These are phyloP conservation scores for Zoanthus gigantus DNA, from an alignment of 92 coral and sea anemone species.

Conservation along the genomic window DNA sequence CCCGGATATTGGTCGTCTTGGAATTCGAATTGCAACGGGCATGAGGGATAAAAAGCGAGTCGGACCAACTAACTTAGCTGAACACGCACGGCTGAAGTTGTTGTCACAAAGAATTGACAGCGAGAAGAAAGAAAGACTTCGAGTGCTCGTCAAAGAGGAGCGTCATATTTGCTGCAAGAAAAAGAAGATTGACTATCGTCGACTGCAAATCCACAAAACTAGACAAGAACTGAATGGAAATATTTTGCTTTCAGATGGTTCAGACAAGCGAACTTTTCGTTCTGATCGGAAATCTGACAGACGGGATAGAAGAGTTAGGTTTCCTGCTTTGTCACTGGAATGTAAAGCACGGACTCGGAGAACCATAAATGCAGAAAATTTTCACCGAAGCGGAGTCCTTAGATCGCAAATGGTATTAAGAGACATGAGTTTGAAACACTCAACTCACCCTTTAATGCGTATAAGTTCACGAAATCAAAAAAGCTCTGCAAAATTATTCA, in stretches of 20 bases:
- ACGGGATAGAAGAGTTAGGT: neutral
- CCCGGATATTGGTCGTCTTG: conserved; percentile 87
- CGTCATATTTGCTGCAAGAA: conserved; percentile 70
- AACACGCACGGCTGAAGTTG: conserved; percentile 70
- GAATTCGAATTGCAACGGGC: conserved; percentile 88
- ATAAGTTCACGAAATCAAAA: neutral
- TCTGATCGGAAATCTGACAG: conserved; percentile 1
- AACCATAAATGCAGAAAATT: neutral
- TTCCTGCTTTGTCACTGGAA: conserved; percentile 15
- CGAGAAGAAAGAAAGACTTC: conserved; percentile 76
- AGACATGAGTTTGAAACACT: neutral
- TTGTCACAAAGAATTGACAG: conserved; percentile 75
- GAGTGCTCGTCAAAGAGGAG: conserved; percentile 72
- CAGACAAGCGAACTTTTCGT: neutral
- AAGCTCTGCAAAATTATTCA: neutral
- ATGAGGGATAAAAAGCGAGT: conserved; percentile 78
- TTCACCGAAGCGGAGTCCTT: neutral
- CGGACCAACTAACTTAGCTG: conserved; percentile 75
- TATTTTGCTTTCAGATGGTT: neutral
- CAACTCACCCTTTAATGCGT: neutral
- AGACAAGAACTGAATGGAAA: conserved; percentile 6
- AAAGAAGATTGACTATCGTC: conserved; percentile 72
- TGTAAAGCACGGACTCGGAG: neutral
- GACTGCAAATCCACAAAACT: conserved; percentile 58
- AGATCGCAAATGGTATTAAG: conserved; percentile 1